A percentile compares a stretch with the other conserved stretches of the same genome.
These are phyloP conservation scores for Aphis gossypii DNA, from an alignment of 1,140 invertebrate species.

Conservation along the genomic window DNA sequence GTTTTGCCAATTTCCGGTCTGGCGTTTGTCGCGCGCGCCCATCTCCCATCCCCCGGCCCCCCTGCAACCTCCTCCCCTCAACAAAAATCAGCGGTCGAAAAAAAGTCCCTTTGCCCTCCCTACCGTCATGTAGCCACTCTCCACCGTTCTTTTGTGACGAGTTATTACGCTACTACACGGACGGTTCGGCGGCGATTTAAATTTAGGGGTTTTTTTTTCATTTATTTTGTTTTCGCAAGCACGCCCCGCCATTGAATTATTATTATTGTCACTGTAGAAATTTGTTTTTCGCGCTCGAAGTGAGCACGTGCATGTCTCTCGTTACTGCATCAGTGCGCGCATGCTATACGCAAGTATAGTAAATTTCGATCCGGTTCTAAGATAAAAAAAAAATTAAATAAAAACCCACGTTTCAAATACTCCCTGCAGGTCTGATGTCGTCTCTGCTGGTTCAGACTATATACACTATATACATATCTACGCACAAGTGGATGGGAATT, in stretches of 20 bases:
- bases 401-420: not conserved
- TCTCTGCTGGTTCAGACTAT: not conserved
- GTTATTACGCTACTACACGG: constrained; percentile 3
- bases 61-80: too few species aligned
- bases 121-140: not conserved
- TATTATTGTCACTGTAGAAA: constrained; percentile 8
- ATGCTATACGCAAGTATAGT: not conserved
- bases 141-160: not conserved
- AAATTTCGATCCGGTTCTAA: not conserved
- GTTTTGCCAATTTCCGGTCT: constrained; percentile 37
- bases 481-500: not conserved
- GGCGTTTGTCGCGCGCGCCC: not conserved
- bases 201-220: not conserved
- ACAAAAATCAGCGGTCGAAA: not conserved
- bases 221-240: not conserved
- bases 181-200: not conserved
- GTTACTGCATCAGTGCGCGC: not conserved
- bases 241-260: not conserved
- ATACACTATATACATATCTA: not conserved
- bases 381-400: not conserved
- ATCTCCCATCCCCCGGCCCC: not conserved
- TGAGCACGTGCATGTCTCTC: not conserved
- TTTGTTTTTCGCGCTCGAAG: not conserved
- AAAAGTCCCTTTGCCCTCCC: not conserved
- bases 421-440: too few species aligned